These are phyloP conservation scores for Melinaea menophilus DNA, from an alignment of 2,888 invertebrate species.

Conservation along the genomic window DNA sequence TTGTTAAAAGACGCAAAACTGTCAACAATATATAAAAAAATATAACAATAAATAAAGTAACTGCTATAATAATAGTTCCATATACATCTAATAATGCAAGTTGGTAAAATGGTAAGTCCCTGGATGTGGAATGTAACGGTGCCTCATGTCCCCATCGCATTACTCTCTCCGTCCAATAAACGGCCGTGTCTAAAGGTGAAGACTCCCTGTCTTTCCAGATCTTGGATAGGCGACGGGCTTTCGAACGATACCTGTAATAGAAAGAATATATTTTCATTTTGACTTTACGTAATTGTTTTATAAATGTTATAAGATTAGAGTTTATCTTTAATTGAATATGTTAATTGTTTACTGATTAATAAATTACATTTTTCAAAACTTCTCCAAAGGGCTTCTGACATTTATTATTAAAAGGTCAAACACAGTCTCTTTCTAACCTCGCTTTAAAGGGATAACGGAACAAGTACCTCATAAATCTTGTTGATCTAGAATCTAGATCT, in stretches of 20 bases:
- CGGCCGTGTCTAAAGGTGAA: constrained; percentile 74
- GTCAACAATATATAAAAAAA: constrained; percentile 44
- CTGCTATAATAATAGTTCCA: constrained; percentile 42
- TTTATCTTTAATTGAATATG: background rate
- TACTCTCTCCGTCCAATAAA: constrained; percentile 79
- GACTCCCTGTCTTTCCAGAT: constrained; percentile 74
- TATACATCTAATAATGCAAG: constrained; percentile 57
- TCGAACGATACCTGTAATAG: constrained; percentile 59
- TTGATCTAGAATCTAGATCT: background rate
- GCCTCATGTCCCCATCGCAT: constrained; percentile 62
- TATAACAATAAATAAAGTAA: constrained; percentile 41
- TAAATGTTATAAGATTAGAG: background rate
- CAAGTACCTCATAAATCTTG: background rate
- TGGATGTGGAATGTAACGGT: constrained; percentile 51
- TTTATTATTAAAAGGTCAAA: constrained; percentile 2
- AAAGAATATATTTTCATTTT: constrained; percentile 1
- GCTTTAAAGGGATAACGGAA: background rate
- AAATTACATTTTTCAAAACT: background rate
- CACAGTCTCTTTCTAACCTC: background rate
- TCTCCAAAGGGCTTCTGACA: background rate
- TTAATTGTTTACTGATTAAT: background rate
- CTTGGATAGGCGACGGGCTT: constrained; percentile 65
- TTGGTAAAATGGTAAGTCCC: constrained; percentile 54
- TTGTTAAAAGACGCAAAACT: constrained; percentile 45
- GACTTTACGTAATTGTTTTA: background rate